These are phyloP conservation scores for Saturnia pavonia DNA, from an alignment of 2,888 invertebrate genomes.

Conservation along the genomic window DNA sequence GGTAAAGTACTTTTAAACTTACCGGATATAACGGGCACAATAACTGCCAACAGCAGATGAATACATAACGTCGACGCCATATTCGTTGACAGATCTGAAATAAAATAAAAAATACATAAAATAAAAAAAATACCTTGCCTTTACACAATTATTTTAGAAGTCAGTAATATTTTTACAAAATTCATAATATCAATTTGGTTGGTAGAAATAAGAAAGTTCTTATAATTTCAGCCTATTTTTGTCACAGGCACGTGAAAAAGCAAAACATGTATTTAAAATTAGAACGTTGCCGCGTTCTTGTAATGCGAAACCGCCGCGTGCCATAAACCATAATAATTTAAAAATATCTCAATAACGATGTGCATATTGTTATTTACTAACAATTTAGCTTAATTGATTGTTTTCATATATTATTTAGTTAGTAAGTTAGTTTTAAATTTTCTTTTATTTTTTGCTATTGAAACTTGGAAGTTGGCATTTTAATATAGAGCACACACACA, in stretches of 20 bases:
- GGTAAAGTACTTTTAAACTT: slow-evolving; percentile 25
- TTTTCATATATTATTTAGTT: no score
- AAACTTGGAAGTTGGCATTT: no score
- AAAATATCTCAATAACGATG: slow-evolving; percentile 27
- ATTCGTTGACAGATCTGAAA: slow-evolving; percentile 46
- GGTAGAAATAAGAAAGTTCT: slow-evolving; percentile 9
- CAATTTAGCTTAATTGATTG: neutral
- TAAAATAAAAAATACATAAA: slow-evolving; percentile 23
- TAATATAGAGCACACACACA: no score
- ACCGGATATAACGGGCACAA: slow-evolving; percentile 54
- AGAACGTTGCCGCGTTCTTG: slow-evolving; percentile 46
- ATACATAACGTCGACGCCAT: slow-evolving; percentile 48
- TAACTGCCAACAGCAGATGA: slow-evolving; percentile 46
- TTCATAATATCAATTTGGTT: neutral
- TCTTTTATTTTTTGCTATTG: no score
- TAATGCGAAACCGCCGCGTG: slow-evolving; percentile 52
- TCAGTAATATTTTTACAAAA: neutral
- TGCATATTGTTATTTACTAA: neutral
- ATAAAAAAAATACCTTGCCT: neutral
- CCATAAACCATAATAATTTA: slow-evolving; percentile 49
- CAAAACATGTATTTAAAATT: slow-evolving; percentile 44
- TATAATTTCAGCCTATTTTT: slow-evolving; percentile 31
- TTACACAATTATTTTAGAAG: neutral
- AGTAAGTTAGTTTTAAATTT: no score
- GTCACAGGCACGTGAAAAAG: slow-evolving; percentile 36